Evolutionary conservation across 2,113 vertebrate species (phyloP).

Genomic region (Girardinichthys multiradiatus): DNA sequence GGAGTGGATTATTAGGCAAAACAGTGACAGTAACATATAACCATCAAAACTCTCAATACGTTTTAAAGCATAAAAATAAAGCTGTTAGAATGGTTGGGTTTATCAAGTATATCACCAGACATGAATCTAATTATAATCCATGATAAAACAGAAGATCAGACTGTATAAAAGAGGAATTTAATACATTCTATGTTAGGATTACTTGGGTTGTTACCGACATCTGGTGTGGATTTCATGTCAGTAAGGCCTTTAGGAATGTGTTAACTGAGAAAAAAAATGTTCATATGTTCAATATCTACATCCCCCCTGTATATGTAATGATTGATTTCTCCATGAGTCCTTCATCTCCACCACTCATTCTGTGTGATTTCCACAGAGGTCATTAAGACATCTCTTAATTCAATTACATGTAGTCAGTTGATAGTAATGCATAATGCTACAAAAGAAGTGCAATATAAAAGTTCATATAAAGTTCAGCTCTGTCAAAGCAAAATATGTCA

Average conservation of each 20-base stretch:
- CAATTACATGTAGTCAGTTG: conserved; percentile 34
- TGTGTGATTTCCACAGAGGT: conserved; percentile 16
- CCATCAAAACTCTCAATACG: no score
- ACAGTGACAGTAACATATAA: no score
- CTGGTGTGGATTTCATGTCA: neutral
- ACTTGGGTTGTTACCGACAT: neutral
- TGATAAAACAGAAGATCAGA: no score
- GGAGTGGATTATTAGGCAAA: no score
- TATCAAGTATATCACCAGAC: no score
- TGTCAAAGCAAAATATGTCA: conserved; percentile 29
- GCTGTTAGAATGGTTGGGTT: no score
- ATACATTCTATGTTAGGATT: no score
- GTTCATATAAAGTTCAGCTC: conserved; percentile 40
- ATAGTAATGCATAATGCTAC: conserved; percentile 40
- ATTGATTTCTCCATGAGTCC: conserved; percentile 39
- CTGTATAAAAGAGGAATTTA: neutral
- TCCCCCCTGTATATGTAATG: conserved; percentile 6
- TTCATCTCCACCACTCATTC: conserved; percentile 42
- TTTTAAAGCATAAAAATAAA: no score
- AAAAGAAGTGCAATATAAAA: conserved; percentile 68
- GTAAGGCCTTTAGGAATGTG: neutral
- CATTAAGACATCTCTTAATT: conserved; percentile 31
- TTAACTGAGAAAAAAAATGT: neutral
- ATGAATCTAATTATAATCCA: no score
- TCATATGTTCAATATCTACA: neutral